phyloP scores from a whole-genome alignment of 2,888 invertebrate genomes.

The Zootermopsis nevadensis region DNA sequence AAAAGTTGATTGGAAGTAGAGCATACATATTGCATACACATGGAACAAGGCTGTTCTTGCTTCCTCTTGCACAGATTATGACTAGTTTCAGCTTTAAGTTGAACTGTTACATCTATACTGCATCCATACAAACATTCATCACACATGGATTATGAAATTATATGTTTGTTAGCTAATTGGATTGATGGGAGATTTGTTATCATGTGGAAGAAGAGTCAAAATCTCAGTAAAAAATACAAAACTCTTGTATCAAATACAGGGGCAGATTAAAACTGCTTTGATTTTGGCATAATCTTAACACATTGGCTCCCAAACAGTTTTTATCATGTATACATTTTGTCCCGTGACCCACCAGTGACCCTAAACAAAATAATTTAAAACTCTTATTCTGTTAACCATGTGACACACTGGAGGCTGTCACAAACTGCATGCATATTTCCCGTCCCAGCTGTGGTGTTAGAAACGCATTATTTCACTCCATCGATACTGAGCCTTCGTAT shows the following conservation, averaged over 20 bases:
- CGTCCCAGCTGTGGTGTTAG: too few species aligned
- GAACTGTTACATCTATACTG: slow-evolving; percentile 22
- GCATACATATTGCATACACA: background rate
- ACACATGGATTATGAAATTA: slow-evolving; percentile 21
- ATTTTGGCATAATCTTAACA: too few species aligned
- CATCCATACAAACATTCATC: slow-evolving; percentile 23
- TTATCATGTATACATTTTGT: too few species aligned
- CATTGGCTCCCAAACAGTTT: too few species aligned
- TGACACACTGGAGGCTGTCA: too few species aligned
- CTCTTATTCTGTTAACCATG: too few species aligned
- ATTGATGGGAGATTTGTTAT: background rate
- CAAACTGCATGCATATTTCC: too few species aligned
- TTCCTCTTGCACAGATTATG: slow-evolving; percentile 19
- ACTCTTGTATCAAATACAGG: background rate
- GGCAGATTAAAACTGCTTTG: background rate
- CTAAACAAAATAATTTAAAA: too few species aligned
- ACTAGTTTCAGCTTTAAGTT: background rate
- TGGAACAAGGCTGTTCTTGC: background rate
- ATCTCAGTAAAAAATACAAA: slow-evolving; percentile 8
- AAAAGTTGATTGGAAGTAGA: too few species aligned
- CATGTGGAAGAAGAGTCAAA: slow-evolving; percentile 6
- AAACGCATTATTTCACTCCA: too few species aligned
- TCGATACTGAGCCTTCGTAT: too few species aligned
- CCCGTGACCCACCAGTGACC: too few species aligned
- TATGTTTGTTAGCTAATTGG: slow-evolving; percentile 20